A percentile compares a stretch with the other conserved stretches of the same genome.
phyloP scores from a whole-genome alignment of 2,113 vertebrate species.

The Nycticorax nycticorax region DNA sequence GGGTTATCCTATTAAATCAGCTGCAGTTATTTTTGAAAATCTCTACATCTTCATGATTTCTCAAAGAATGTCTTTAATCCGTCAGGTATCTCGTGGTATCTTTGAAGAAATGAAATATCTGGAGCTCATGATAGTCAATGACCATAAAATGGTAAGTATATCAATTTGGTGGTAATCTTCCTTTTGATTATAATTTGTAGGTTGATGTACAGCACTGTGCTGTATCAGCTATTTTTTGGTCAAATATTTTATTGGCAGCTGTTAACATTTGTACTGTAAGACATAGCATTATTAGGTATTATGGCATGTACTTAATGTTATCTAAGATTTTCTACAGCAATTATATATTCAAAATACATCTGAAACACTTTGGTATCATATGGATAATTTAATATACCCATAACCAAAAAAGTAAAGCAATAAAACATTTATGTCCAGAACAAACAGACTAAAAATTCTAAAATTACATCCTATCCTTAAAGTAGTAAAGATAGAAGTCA shows the following conservation, averaged over 20 bases:
- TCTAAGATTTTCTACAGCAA: neutral
- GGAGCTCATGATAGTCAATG: conserved; percentile 96
- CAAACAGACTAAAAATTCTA: neutral
- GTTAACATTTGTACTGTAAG: neutral
- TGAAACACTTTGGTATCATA: neutral
- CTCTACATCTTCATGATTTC: neutral
- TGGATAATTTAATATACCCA: neutral
- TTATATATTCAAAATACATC: neutral
- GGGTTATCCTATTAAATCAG: neutral
- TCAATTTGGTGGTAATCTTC: neutral
- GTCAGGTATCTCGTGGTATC: conserved; percentile 85
- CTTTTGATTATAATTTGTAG: neutral
- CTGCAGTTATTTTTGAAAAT: neutral
- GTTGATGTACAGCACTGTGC: neutral
- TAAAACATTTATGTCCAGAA: neutral
- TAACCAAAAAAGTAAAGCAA: neutral
- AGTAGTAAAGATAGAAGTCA: no score
- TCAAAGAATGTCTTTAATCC: conserved; percentile 48
- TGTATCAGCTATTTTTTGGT: neutral
- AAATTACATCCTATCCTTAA: no score
- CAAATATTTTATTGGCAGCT: neutral
- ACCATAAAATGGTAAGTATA: conserved; percentile 91
- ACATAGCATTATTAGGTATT: neutral
- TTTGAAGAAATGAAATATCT: conserved; percentile 98
- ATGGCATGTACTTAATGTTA: neutral